A percentile compares a stretch with the other conserved stretches of the same genome.
Conservation (phyloP, 2,888 invertebrate genomes). For the Tuta absoluta region DNA sequence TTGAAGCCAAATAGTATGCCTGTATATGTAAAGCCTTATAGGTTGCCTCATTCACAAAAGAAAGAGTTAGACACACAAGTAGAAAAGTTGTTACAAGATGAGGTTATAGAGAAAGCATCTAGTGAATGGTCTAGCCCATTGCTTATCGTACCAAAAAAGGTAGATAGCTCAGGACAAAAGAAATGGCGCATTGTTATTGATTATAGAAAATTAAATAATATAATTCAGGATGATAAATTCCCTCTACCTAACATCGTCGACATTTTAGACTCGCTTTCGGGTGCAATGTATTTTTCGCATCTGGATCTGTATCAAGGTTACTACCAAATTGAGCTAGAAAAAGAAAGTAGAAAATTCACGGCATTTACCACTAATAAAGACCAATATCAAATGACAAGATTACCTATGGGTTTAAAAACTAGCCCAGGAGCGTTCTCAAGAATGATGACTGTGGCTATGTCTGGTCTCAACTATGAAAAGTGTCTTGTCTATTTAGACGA, state of each 20-base stretch:
- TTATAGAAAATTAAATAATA: too few species aligned
- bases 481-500: constrained; percentile 32
- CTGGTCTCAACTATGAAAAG: too few species aligned
- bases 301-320: too few species aligned
- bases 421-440: constrained; percentile 33
- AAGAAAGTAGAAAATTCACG: too few species aligned
- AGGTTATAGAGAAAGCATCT: constrained; percentile 32
- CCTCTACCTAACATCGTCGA: too few species aligned
- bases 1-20: constrained; percentile 31
- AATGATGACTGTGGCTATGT: constrained; percentile 34
- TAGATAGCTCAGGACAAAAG: constrained; percentile 24
- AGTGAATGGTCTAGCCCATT: constrained; percentile 37
- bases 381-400: too few species aligned
- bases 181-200: constrained; percentile 39
- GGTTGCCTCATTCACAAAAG: constrained; percentile 34
- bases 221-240: too few species aligned
- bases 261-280: too few species aligned
- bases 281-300: too few species aligned
- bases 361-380: too few species aligned
- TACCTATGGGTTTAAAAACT: too few species aligned
- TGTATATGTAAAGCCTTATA: constrained; percentile 35
- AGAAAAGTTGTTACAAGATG: constrained; percentile 31
- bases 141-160: constrained; percentile 38
- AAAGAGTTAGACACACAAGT: constrained; percentile 34
- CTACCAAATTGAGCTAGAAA: too few species aligned